These are phyloP conservation scores for Cinclus mexicanus DNA, from an alignment of 2,113 vertebrate species.

Conservation along the genomic window DNA sequence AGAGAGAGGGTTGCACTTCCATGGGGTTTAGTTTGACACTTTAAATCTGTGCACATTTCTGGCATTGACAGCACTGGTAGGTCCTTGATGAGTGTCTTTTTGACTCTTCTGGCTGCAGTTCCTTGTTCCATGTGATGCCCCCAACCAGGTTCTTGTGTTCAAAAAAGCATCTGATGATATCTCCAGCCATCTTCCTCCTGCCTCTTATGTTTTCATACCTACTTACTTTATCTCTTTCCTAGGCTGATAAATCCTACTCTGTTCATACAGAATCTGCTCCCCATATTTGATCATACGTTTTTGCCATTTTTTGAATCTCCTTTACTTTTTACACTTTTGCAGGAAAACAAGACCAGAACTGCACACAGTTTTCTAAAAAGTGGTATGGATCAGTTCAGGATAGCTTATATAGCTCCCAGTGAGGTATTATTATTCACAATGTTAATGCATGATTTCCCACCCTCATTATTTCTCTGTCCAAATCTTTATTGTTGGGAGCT, in stretches of 20 bases:
- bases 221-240: not conserved
- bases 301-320: not conserved
- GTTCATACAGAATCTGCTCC: not conserved
- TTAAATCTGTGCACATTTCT: not conserved
- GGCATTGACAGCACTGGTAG: not conserved
- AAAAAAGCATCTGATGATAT: not conserved
- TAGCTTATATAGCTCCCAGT: not conserved
- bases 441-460: not conserved
- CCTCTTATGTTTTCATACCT: not conserved
- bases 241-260: not conserved
- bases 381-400: not conserved
- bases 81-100: not conserved
- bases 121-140: not conserved
- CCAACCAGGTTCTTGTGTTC: not conserved
- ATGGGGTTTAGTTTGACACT: not conserved
- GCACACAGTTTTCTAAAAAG: not conserved
- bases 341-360: not conserved
- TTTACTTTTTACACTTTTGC: not conserved
- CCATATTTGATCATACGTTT: not conserved
- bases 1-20: not conserved
- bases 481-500: not conserved
- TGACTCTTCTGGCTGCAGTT: not conserved
- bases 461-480: not conserved
- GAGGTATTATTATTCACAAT: not conserved
- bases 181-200: not conserved